phyloP scores from a whole-genome alignment of 2,113 vertebrate species.

The Heterochromis multidens region DNA sequence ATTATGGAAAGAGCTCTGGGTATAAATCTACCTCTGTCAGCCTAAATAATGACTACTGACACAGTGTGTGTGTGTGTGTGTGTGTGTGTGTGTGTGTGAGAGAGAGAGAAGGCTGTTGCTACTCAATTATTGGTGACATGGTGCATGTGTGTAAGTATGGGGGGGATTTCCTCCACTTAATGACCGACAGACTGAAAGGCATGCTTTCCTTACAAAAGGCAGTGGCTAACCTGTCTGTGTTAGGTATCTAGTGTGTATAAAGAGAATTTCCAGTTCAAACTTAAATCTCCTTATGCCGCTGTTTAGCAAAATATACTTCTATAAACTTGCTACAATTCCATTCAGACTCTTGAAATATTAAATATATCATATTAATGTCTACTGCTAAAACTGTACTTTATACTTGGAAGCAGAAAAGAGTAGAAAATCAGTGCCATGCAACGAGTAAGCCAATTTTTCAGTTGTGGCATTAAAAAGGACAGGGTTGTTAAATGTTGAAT shows the following conservation, averaged over 20 bases:
- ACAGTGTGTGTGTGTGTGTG: conserved; percentile 7
- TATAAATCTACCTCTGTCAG: conserved; percentile 73
- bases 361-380: background rate
- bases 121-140: conserved; percentile 38
- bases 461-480: background rate
- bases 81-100: background rate
- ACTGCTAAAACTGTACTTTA: background rate
- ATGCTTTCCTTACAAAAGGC: background rate
- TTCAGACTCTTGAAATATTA: too few species aligned
- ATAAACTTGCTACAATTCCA: background rate
- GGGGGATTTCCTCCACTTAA: conserved; percentile 31
- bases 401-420: background rate
- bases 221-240: background rate
- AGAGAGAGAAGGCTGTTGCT: background rate
- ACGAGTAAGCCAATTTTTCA: background rate
- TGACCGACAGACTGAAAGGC: background rate
- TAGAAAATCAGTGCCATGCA: background rate
- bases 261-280: background rate
- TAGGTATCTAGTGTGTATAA: background rate
- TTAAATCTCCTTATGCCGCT: background rate
- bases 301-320: background rate
- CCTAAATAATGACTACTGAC: conserved; percentile 65
- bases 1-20: conserved; percentile 74
- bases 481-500: background rate
- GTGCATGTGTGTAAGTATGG: background rate